Base-by-base conservation (phyloP, 2,888 invertebrate genomes). In the Endomychus coccineus region DNA sequence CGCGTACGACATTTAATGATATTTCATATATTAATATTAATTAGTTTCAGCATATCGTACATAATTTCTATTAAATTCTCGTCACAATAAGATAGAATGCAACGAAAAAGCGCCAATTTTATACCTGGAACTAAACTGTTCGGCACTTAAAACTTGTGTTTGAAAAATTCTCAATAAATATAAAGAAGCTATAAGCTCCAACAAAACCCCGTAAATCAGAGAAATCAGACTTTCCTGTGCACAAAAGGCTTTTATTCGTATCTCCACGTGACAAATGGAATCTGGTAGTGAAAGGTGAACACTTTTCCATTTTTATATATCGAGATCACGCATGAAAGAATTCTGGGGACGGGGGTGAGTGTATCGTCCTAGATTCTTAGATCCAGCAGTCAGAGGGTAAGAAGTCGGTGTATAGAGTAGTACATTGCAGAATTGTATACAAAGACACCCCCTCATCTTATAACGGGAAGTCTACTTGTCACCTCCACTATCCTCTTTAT, bases 221-320 rank as follows among this genome's bases (percentile, higher is more conserved):
- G 28, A 28, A 55, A 59, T 56, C 52, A 55, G 50, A 52, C 53
- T 51, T 52, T 51, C 41, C 40, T 28, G 30, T 36, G 47, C 48
- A 54, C 57, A 55, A 54, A 57, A 55, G 55, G 49, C 55, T 51
- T 54, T 54, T 55, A 55, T 56, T 55, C 55, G 47, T 50, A 52
- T 56, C 54, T 49, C 44, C 51, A 50, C 51, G 58, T 66, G 64
- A 66, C 62, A 64, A 66, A 66, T 66, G 65, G 59, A 61, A 57
- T 61, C 64, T 64, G 64, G 49, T 54, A 54, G 59, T 64, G 64
- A 66, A 59, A 66, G 64, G 65, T 64, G 64, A 59, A 59, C 59
- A 59, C 56, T 59, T 56, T 55, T 54, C 61, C 60, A 63, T 63
- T 63, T 62, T 64, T 64, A n/a, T n/a, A n/a, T n/a, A n/a, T n/a